phyloP scores from a whole-genome alignment of 2,113 vertebrate genomes.

The Callipepla californica region DNA sequence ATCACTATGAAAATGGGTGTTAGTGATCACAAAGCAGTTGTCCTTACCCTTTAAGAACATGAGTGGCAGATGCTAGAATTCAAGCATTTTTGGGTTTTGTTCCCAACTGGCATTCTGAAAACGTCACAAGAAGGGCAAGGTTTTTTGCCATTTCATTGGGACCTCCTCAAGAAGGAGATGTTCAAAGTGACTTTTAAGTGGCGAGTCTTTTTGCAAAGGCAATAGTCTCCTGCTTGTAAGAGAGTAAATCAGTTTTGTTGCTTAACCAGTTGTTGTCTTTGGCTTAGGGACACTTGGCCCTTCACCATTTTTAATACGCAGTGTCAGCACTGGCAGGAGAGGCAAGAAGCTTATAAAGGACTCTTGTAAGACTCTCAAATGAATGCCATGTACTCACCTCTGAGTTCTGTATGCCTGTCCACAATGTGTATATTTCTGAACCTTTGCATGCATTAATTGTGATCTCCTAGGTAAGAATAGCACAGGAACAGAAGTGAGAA shows the following conservation, averaged over 20 bases:
- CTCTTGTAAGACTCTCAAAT: background rate
- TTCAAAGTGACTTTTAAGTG: background rate
- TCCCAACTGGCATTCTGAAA: background rate
- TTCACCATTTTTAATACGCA: background rate
- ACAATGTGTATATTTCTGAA: constrained; percentile 8
- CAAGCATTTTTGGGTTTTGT: background rate
- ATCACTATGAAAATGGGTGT: background rate
- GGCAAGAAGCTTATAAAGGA: background rate
- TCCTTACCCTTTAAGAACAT: background rate
- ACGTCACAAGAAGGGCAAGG: background rate
- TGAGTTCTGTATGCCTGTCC: constrained; percentile 59
- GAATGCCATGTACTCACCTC: constrained; percentile 43
- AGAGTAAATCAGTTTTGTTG: background rate
- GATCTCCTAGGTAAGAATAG: constrained; percentile 68
- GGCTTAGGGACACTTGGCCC: background rate
- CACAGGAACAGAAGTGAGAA: background rate
- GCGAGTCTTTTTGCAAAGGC: background rate
- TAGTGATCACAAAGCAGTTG: background rate
- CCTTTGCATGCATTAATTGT: constrained; percentile 71
- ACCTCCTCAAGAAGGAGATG: background rate
- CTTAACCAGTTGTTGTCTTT: background rate
- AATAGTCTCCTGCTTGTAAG: background rate
- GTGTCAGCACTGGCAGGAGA: background rate
- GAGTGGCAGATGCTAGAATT: background rate
- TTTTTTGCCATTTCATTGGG: background rate